Conservation (phyloP, 2,797 vertebrate species). For the Brotula barbata region DNA sequence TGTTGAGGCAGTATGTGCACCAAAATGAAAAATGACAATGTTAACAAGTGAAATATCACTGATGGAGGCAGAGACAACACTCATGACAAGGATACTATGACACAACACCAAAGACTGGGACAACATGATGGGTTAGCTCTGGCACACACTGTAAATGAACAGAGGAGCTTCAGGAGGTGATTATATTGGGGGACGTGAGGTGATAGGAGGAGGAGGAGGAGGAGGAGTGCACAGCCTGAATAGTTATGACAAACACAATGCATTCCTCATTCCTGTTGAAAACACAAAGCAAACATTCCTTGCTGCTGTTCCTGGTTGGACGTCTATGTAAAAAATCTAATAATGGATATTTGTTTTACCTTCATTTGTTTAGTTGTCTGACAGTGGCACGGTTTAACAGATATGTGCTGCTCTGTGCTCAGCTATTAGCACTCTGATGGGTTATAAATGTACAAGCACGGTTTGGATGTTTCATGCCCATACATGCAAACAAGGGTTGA, state of each 20-base stretch:
- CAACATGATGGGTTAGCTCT: conserved; percentile 52
- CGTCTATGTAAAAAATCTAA: conserved; percentile 21
- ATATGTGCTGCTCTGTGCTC: conserved; percentile 27
- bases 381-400: conserved; percentile 20
- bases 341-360: conserved; percentile 10
- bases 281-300: conserved; percentile 61
- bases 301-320: conserved; percentile 35
- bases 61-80: conserved; percentile 15
- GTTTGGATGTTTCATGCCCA: conserved; percentile 79
- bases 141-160: conserved; percentile 38
- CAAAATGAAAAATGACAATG: conserved; percentile 40
- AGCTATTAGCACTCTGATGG: conserved; percentile 51
- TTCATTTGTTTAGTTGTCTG: conserved; percentile 15
- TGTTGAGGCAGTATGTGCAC: background rate
- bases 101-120: conserved; percentile 35
- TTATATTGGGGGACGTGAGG: conserved; percentile 41
- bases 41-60: conserved; percentile 3
- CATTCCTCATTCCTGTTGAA: conserved; percentile 67
- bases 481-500: conserved; percentile 77
- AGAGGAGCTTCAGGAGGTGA: conserved; percentile 52
- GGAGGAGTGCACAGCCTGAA: conserved; percentile 67
- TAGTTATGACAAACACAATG: conserved; percentile 58
- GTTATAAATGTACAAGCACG: conserved; percentile 83
- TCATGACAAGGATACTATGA: conserved; percentile 28
- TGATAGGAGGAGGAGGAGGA: conserved; percentile 44